Evolutionary conservation across 2,113 vertebrate genomes (phyloP).

Genomic region (Puma concolor): DNA sequence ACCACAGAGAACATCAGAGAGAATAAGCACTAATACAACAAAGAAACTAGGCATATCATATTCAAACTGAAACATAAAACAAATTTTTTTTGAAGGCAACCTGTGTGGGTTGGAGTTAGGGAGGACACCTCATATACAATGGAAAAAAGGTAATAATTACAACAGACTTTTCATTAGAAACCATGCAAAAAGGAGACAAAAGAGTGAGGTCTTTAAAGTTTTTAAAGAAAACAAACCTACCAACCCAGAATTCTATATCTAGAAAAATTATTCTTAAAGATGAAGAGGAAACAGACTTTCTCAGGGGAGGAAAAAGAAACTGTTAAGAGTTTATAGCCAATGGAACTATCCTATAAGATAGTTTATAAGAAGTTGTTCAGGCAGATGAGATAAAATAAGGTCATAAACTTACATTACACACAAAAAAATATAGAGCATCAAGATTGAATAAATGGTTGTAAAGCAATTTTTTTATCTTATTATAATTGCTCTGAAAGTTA

Average conservation of each 20-base stretch:
- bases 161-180: neutral
- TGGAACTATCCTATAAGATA: neutral
- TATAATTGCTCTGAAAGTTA: neutral
- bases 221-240: neutral
- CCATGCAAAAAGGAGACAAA: neutral
- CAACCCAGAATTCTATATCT: neutral
- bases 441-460: neutral
- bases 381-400: neutral
- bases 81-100: neutral
- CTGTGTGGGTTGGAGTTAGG: rapidly evolving
- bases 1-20: neutral
- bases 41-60: neutral
- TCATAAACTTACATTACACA: neutral
- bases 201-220: neutral
- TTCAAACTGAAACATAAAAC: neutral
- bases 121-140: neutral
- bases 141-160: neutral
- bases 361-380: neutral
- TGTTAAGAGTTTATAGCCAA: neutral
- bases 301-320: neutral
- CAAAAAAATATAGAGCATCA: neutral
- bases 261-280: neutral
- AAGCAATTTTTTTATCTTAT: neutral
- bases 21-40: neutral
- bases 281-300: neutral